Conservation (phyloP, 1,140 invertebrate species). For the Melitaea cinxia region DNA sequence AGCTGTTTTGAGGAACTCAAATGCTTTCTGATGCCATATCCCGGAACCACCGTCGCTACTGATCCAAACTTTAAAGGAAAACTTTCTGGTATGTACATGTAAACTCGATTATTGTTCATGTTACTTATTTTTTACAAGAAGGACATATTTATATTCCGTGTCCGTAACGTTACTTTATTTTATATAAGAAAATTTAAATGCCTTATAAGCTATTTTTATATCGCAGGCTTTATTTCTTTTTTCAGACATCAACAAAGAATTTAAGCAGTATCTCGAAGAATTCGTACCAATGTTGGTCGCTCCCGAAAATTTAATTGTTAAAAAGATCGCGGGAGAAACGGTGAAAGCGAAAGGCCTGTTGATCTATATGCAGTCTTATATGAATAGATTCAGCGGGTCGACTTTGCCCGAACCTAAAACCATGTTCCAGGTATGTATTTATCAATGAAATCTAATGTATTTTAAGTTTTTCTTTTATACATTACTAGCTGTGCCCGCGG, state of each 20-base stretch:
- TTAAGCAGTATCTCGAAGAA: slow-evolving; percentile 90
- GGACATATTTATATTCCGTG: too few relatives aligned
- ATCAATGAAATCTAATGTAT: too few relatives aligned
- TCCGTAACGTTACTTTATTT: too few relatives aligned
- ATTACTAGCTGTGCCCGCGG: too few relatives aligned
- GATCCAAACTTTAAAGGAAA: slow-evolving; percentile 97
- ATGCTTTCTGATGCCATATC: slow-evolving; percentile 99
- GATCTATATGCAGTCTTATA: slow-evolving; percentile 98
- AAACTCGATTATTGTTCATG: too few relatives aligned
- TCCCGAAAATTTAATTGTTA: slow-evolving; percentile 94
- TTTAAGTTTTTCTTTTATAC: too few relatives aligned
- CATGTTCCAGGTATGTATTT: slow-evolving; percentile 91
- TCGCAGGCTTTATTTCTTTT: not conserved
- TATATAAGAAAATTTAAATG: too few relatives aligned
- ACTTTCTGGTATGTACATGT: slow-evolving; percentile 85
- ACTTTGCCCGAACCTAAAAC: slow-evolving; percentile 99
- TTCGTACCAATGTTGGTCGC: slow-evolving; percentile 94
- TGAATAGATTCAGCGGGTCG: slow-evolving; percentile 97
- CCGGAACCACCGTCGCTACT: slow-evolving; percentile 97
- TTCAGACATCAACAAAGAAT: slow-evolving; percentile 95
- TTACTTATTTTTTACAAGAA: too few relatives aligned
- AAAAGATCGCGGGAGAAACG: slow-evolving; percentile 96
- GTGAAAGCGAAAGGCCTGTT: slow-evolving; percentile 95
- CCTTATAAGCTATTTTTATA: too few relatives aligned
- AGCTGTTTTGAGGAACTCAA: slow-evolving; percentile 97